Evolutionary conservation across 2,888 invertebrate species (phyloP), one percentile per base, ranked within the genome.

Genomic region (Clanis bilineata): DNA sequence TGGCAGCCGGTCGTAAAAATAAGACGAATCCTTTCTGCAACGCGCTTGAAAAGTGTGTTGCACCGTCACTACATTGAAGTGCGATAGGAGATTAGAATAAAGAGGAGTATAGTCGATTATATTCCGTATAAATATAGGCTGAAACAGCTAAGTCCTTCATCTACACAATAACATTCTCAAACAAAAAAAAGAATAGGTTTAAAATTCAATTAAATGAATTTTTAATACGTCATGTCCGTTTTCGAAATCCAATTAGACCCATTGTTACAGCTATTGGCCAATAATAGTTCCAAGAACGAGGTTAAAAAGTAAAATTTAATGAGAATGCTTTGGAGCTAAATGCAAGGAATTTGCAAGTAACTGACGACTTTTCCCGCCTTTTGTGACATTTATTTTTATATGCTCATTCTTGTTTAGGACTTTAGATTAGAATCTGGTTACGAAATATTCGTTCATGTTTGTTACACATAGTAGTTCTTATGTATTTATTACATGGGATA

Each of bases 381-480:
- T 51, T 32, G 51, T 47, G 47, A 51, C 18, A 18, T 18, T 51
- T 32, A n/a, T 45, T 45, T 45, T 21, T 28, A 28, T 28, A 51
- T 32, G 18, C 10, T 18, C 2, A 51, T 10, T 51, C 51, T 51
- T 10, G 51, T 51, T 32, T 10, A 9, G 0, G 28, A 32, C 18
- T 18, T 18, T 7, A 5, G 32, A 32, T 51, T 32, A 51, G 51
- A 32, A 32, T 1, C 18, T 32, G 1, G 9, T 10, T 36, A 36
- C 9, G 1, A 3, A 25, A 36, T 36, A 36, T 9, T 36, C 12
- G 7, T 7, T 9, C 36, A 5, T 12, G 2, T 36, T 1, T 36
- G 10, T 36, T 36, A 36, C 9, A 32, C 3, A 32, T 32, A 32
- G 32, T n/a, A n/a, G n/a, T n/a, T n/a, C n/a, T n/a, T n/a, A n/a